A percentile compares a stretch with the other conserved stretches of the same genome.
phyloP scores from a whole-genome alignment of 92 coral and sea anemone genomes.

The Umimayanthus chanpuru region DNA sequence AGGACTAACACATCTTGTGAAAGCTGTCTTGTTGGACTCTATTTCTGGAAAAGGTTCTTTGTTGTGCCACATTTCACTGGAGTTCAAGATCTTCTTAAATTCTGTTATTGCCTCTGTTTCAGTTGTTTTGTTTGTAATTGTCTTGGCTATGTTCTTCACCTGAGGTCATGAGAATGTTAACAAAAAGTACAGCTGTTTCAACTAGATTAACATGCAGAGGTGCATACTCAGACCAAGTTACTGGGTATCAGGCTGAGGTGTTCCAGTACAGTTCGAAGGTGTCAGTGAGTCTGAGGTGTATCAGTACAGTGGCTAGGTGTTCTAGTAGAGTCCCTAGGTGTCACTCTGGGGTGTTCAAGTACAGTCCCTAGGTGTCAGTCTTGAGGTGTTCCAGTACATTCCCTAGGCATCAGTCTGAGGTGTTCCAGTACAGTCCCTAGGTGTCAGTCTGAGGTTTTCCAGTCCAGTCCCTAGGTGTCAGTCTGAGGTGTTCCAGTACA shows the following conservation, averaged over 20 bases:
- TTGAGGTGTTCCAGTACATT: background rate
- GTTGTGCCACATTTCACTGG: constrained; percentile 77
- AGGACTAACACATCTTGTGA: constrained; percentile 64
- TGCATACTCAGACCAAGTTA: too few species aligned
- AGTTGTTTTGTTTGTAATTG: constrained; percentile 60
- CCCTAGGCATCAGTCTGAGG: too few species aligned
- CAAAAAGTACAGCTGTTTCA: background rate
- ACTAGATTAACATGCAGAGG: too few species aligned
- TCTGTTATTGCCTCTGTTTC: constrained; percentile 64
- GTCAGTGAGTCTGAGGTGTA: background rate
- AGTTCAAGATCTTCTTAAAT: constrained; percentile 67
- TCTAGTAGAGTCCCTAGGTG: background rate
- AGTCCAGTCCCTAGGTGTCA: too few species aligned
- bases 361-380: background rate
- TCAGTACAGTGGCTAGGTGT: background rate
- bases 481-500: too few species aligned
- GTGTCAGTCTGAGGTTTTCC: background rate
- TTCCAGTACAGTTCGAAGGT: background rate
- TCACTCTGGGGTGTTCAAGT: background rate
- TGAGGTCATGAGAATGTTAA: constrained; percentile 15
- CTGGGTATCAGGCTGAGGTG: background rate
- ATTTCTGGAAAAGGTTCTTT: constrained; percentile 80
- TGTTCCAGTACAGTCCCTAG: background rate
- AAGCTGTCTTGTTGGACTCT: constrained; percentile 83
- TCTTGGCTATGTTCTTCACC: constrained; percentile 82